Conservation (phyloP, 1,140 invertebrate genomes). For the Geopemphigus sp. region DNA sequence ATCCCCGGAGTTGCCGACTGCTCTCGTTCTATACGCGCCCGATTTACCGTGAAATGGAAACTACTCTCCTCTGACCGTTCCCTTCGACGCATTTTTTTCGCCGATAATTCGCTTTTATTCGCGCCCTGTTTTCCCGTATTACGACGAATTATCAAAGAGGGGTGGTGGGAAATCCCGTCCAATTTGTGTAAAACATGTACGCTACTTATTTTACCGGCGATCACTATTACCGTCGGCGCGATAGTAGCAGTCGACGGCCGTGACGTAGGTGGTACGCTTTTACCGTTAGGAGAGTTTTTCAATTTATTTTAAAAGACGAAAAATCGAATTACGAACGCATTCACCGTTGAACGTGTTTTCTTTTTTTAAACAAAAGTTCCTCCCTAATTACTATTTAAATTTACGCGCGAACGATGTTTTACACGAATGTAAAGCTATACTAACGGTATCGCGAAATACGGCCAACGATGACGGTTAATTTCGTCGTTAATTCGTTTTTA, state of each 20-base stretch:
- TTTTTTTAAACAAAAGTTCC: neutral
- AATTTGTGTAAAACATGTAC: neutral
- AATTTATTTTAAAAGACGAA: neutral
- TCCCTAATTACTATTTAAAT: neutral
- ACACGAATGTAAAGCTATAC: too few species aligned
- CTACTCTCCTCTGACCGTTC: neutral
- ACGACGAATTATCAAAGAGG: neutral
- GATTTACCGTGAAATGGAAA: slow-evolving; percentile 42
- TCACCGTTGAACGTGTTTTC: neutral
- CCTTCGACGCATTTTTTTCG: neutral
- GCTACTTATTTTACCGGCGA: neutral
- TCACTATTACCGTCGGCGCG: too few species aligned
- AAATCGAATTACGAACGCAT: neutral
- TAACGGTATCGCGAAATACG: too few species aligned
- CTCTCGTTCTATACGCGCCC: neutral
- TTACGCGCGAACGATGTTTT: neutral
- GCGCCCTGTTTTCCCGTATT: neutral
- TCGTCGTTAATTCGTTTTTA: neutral
- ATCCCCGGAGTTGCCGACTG: neutral
- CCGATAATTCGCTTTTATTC: neutral
- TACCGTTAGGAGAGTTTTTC: neutral
- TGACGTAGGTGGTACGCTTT: too few species aligned
- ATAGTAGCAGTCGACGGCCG: too few species aligned
- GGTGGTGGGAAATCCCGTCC: too few species aligned
- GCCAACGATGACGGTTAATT: too few species aligned